These are phyloP conservation scores for Oreochromis niloticus DNA, from an alignment of 2,113 vertebrate species.

Conservation along the genomic window DNA sequence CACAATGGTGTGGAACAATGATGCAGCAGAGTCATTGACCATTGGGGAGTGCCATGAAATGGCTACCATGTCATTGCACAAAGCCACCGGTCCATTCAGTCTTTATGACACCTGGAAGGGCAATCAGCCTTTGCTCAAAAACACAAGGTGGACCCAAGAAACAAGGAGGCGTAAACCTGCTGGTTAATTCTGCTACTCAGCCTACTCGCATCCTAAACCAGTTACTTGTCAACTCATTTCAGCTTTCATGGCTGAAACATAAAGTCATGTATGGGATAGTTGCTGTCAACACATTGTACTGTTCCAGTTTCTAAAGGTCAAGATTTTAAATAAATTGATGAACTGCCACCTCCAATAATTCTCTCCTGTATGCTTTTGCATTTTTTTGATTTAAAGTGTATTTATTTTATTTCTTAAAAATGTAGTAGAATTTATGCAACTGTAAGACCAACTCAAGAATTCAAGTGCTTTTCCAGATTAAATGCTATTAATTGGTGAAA, in stretches of 20 bases:
- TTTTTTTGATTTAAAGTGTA: not conserved
- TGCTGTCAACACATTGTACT: slow-evolving; percentile 37
- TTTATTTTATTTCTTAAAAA: slow-evolving; percentile 16
- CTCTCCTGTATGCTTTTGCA: not conserved
- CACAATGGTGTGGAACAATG: slow-evolving; percentile 72
- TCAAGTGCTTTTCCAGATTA: slow-evolving; percentile 17
- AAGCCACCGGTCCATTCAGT: slow-evolving; percentile 59
- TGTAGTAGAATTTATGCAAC: not conserved
- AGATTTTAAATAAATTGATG: slow-evolving; percentile 43
- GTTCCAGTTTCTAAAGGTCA: slow-evolving; percentile 55
- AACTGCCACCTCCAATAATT: slow-evolving; percentile 22
- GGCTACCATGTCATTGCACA: slow-evolving; percentile 61
- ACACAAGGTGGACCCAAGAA: slow-evolving; percentile 48
- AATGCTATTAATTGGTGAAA: slow-evolving; percentile 21
- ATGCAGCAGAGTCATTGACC: slow-evolving; percentile 66
- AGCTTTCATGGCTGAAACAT: slow-evolving; percentile 13
- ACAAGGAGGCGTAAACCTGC: slow-evolving; percentile 35
- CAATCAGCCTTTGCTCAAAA: slow-evolving; percentile 46
- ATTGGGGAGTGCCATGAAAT: slow-evolving; percentile 63
- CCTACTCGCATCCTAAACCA: not conserved
- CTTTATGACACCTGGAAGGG: slow-evolving; percentile 62
- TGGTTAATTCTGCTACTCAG: not conserved
- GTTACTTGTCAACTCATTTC: slow-evolving; percentile 13
- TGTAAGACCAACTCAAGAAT: not conserved
- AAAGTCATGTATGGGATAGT: slow-evolving; percentile 41